phyloP scores from a whole-genome alignment of 2,888 invertebrate species.

The Ornithoptera priamus region DNA sequence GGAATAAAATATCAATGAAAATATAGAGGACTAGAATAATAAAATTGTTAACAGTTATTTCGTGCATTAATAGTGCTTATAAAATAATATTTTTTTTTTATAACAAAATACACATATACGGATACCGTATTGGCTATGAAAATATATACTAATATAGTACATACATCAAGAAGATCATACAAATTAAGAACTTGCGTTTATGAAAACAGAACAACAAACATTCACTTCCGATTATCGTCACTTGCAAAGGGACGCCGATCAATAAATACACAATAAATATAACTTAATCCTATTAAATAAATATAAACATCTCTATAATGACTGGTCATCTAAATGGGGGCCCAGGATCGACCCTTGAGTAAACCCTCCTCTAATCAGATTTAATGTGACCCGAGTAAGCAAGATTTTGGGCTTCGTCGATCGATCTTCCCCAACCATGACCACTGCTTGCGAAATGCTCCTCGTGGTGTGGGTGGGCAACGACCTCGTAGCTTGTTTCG shows the following conservation, averaged over 20 bases:
- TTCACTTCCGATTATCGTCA: slow-evolving; percentile 46
- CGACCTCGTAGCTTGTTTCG: slow-evolving; percentile 87
- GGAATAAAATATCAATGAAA: slow-evolving; percentile 28
- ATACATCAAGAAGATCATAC: slow-evolving; percentile 59
- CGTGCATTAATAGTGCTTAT: slow-evolving; percentile 31
- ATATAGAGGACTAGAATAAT: slow-evolving; percentile 31
- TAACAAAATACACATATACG: slow-evolving; percentile 74
- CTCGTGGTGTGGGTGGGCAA: slow-evolving; percentile 83
- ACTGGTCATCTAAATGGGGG: slow-evolving; percentile 43
- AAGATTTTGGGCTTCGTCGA: slow-evolving; percentile 77
- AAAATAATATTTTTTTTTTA: slow-evolving; percentile 50
- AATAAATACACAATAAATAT: slow-evolving; percentile 71
- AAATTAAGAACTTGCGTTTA: slow-evolving; percentile 68
- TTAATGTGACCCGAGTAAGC: slow-evolving; percentile 81
- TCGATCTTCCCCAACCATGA: slow-evolving; percentile 84
- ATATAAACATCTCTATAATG: slow-evolving; percentile 47
- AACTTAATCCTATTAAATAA: slow-evolving; percentile 61
- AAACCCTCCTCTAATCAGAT: slow-evolving; percentile 50
- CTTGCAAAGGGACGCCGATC: slow-evolving; percentile 61
- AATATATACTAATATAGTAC: slow-evolving; percentile 72
- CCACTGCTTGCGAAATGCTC: slow-evolving; percentile 74
- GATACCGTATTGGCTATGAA: slow-evolving; percentile 71
- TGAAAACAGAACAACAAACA: slow-evolving; percentile 65
- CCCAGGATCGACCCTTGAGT: slow-evolving; percentile 45
- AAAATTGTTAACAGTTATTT: slow-evolving; percentile 33